These are phyloP conservation scores for Drosophila pseudotakahashii DNA, from an alignment of 2,888 invertebrate species.

Conservation along the genomic window DNA sequence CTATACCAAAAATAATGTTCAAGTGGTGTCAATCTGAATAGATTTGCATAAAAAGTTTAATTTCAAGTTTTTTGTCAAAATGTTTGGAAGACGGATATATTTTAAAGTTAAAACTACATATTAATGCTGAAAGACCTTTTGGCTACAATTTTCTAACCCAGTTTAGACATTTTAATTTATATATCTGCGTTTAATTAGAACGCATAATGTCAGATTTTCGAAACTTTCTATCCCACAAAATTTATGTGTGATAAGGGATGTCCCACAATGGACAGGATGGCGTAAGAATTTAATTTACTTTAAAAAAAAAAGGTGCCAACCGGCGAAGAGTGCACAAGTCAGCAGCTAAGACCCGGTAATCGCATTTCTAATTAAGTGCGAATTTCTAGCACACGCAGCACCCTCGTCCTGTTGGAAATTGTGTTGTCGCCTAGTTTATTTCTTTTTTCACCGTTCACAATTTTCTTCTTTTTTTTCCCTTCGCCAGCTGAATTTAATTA, in stretches of 20 bases:
- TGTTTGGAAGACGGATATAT: too few relatives aligned
- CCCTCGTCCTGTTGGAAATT: constrained; percentile 50
- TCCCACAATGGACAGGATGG: not conserved
- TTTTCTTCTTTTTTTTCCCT: constrained; percentile 51
- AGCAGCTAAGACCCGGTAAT: constrained; percentile 68
- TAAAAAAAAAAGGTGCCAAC: constrained; percentile 56
- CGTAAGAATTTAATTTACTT: constrained; percentile 47
- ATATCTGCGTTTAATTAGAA: not conserved
- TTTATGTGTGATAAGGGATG: constrained; percentile 14
- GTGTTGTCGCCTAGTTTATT: constrained; percentile 77
- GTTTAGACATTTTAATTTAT: not conserved
- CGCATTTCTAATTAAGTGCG: constrained; percentile 77
- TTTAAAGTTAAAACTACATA: too few relatives aligned
- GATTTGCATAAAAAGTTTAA: too few relatives aligned
- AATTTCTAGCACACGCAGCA: constrained; percentile 54
- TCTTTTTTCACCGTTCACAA: constrained; percentile 25
- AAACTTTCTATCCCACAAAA: constrained; percentile 8
- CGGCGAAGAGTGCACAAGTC: constrained; percentile 46
- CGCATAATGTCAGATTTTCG: not conserved
- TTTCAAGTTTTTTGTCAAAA: too few relatives aligned
- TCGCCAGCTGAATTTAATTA: constrained; percentile 75
- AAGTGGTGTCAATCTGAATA: too few relatives aligned
- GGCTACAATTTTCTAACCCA: too few relatives aligned
- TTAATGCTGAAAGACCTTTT: too few relatives aligned
- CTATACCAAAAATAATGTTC: not conserved